A percentile compares a stretch with the other conserved stretches of the same genome.
These are phyloP conservation scores for Pelobates fuscus DNA, from an alignment of 2,113 vertebrate genomes.

Conservation along the genomic window DNA sequence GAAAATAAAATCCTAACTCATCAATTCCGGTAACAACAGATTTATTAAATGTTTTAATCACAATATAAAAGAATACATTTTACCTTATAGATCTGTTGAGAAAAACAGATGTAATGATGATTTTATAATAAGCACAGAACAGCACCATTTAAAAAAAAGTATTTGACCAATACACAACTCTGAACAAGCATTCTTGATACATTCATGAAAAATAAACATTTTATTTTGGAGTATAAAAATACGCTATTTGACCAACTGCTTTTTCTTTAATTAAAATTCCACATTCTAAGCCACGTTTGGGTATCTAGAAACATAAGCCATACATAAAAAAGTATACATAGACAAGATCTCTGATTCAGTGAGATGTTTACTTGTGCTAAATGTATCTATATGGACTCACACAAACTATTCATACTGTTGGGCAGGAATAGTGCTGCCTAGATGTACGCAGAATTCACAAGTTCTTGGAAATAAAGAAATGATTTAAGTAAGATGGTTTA, in stretches of 20 bases:
- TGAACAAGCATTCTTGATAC: constrained; percentile 8
- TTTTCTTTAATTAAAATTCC: background rate
- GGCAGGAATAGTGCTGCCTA: no score
- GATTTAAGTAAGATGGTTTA: no score
- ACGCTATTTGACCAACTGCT: constrained; percentile 9
- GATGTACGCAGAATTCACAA: no score
- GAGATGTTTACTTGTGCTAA: background rate
- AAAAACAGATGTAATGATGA: background rate
- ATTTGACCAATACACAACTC: no score
- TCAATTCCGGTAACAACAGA: background rate
- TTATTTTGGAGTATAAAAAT: constrained; percentile 33
- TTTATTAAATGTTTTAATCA: constrained; percentile 1
- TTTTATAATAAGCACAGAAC: background rate
- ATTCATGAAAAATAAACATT: constrained; percentile 18
- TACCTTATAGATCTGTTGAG: background rate
- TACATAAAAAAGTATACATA: background rate
- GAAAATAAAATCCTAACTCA: background rate
- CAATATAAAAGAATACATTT: constrained; percentile 6
- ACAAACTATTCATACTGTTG: no score
- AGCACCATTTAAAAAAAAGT: constrained; percentile 36
- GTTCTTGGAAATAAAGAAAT: no score
- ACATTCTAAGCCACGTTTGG: constrained; percentile 35
- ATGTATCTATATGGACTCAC: no score
- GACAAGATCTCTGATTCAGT: background rate
- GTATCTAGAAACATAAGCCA: constrained; percentile 30